phyloP scores from a whole-genome alignment of 2,113 vertebrate genomes.

The Grammomys surdaster region DNA sequence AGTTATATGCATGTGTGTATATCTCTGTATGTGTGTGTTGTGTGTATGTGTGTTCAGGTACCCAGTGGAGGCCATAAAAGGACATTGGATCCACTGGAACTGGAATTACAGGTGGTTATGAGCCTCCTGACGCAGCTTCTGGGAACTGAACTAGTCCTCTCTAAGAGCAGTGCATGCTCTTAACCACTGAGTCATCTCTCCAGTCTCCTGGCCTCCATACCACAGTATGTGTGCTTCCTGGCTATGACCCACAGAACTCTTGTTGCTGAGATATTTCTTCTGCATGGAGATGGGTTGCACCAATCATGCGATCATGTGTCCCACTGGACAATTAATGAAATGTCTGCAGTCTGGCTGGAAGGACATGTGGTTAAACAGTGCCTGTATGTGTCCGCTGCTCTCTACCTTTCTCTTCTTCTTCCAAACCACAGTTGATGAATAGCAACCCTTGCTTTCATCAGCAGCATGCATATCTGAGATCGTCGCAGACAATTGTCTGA shows the following conservation, averaged over 20 bases:
- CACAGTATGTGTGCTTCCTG: neutral
- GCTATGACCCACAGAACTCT: neutral
- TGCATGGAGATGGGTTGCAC: neutral
- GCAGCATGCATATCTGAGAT: neutral
- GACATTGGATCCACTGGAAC: neutral
- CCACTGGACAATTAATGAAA: neutral
- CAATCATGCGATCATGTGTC: neutral
- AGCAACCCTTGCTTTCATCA: neutral
- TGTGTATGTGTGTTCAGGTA: neutral
- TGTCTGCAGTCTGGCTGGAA: neutral
- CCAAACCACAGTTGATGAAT: neutral
- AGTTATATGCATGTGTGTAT: neutral
- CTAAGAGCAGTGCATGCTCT: neutral
- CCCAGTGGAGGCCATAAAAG: neutral
- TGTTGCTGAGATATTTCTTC: neutral
- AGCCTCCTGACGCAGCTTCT: neutral
- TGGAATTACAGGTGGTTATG: neutral
- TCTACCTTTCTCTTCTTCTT: neutral
- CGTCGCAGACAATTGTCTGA: neutral
- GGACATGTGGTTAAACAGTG: fast-evolving
- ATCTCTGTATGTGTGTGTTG: neutral
- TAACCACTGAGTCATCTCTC: neutral
- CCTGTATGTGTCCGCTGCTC: neutral
- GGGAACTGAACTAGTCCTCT: neutral
- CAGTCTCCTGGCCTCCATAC: neutral